These are phyloP conservation scores for Melinopterus prodromus DNA, from an alignment of 2,888 invertebrate genomes.

Conservation along the genomic window DNA sequence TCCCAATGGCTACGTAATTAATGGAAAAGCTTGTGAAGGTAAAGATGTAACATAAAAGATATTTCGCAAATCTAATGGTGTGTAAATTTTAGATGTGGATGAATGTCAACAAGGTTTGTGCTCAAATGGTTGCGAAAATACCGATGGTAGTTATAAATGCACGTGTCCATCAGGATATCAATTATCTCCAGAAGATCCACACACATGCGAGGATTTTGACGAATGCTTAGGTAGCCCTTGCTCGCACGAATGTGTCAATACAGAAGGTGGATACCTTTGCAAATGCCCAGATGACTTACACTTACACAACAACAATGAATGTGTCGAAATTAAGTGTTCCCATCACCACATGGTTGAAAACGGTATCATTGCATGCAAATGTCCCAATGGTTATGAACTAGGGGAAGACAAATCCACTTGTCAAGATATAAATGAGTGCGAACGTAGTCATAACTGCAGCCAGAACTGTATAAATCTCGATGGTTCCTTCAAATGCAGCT, in stretches of 20 bases:
- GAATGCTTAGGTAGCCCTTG: constrained; percentile 60
- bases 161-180: constrained; percentile 59
- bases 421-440: constrained; percentile 56
- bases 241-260: constrained; percentile 67
- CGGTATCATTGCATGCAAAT: constrained; percentile 56
- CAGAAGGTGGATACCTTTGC: constrained; percentile 69
- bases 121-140: constrained; percentile 64
- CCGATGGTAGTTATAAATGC: constrained; percentile 64
- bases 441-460: constrained; percentile 61
- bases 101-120: constrained; percentile 61
- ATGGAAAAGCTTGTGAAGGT: constrained; percentile 56
- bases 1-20: constrained; percentile 45
- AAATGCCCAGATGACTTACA: constrained; percentile 50
- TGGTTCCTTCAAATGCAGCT: constrained; percentile 64
- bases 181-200: constrained; percentile 51
- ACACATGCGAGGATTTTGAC: constrained; percentile 56
- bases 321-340: constrained; percentile 56
- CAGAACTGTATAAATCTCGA: constrained; percentile 64
- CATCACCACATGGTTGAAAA: constrained; percentile 52
- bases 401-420: constrained; percentile 60
- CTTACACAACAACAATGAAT: constrained; percentile 48
- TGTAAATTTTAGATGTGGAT: constrained; percentile 56
- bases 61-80: constrained; percentile 38
- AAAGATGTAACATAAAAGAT: constrained; percentile 49
- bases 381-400: constrained; percentile 59